Evolutionary conservation across 2,888 invertebrate species (phyloP), one percentile per base, ranked within the genome.

Genomic region (Drosophila pseudotalamancana): DNA sequence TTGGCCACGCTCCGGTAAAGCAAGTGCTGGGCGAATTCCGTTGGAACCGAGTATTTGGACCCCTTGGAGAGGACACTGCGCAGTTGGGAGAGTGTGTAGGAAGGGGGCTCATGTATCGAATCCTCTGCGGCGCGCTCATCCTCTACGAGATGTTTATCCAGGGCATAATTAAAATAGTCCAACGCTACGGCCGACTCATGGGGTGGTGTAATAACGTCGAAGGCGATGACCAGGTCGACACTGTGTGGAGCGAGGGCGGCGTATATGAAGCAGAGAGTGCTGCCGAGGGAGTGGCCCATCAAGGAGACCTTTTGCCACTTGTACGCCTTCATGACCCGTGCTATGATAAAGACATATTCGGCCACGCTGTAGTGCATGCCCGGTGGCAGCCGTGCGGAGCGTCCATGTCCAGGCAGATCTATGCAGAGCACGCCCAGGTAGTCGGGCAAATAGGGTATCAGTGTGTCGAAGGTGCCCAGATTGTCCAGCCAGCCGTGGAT

Each of bases 401-500:
- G 81, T 4, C 95, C 95, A 89, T 95, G 95, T 1, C 95, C 95
- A 3, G 95, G 94, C 8, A 94, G 91, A 89, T 95, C 95, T 11
- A 95, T 90, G 0, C 95, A 94, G 6, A 95, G 88, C 35, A 93
- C 90, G 4, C 93, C 91, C 1, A 91, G 70, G 32, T 92, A 88
- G 31, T 91, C 82, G 11, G 92, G 91, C 39, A 96, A 88, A 54
- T 93, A 87, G 0, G 95, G 94, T 21, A 94, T 93, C 40, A 96
- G 86, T 0, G 93, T 92, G 85, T 95, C 95, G 92, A 95, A 96
- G 0, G 94, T 93, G 19, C 94, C 94, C 19, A 95, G 94, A 87
- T 96, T 96, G 90, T 96, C 96, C 90, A 94, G 94, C 95, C 95
- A 95, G 0, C 96, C 96, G 85, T 96, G 96, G 0, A 96, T 77